Evolutionary conservation across 2,113 vertebrate genomes (phyloP).

Genomic region (Pseudolaguvia tuberculata): DNA sequence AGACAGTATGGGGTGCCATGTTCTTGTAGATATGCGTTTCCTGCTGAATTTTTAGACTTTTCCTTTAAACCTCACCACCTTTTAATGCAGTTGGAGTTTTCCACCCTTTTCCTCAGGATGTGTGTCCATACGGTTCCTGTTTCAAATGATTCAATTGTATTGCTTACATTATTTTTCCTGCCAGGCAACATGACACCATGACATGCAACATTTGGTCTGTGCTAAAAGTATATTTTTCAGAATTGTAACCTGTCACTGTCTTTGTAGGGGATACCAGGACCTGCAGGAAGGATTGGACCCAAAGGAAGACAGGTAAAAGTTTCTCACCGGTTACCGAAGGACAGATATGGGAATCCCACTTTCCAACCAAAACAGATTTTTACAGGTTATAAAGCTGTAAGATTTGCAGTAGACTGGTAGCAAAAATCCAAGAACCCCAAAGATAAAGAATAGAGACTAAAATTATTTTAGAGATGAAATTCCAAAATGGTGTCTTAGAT

Average conservation of each 20-base stretch:
- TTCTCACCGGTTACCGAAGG: background rate
- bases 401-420: too few species aligned
- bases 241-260: background rate
- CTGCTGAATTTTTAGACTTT: background rate
- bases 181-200: background rate
- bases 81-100: background rate
- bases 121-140: conserved; percentile 12
- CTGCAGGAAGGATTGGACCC: conserved; percentile 79
- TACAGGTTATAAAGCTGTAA: too few species aligned
- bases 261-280: conserved; percentile 80
- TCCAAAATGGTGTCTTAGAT: too few species aligned
- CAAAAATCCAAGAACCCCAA: too few species aligned
- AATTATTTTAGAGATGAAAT: too few species aligned
- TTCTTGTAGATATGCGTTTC: background rate
- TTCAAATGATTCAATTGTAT: conserved; percentile 13
- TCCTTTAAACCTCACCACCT: background rate
- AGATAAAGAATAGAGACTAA: too few species aligned
- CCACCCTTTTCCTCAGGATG: background rate
- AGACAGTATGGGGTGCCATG: too few species aligned
- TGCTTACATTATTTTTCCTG: background rate
- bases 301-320: conserved; percentile 85
- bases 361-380: too few species aligned
- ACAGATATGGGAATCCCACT: background rate
- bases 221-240: background rate
- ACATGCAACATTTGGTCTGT: background rate